phyloP scores from a whole-genome alignment of 1,140 invertebrate species.

The Rhysida immarginata region DNA sequence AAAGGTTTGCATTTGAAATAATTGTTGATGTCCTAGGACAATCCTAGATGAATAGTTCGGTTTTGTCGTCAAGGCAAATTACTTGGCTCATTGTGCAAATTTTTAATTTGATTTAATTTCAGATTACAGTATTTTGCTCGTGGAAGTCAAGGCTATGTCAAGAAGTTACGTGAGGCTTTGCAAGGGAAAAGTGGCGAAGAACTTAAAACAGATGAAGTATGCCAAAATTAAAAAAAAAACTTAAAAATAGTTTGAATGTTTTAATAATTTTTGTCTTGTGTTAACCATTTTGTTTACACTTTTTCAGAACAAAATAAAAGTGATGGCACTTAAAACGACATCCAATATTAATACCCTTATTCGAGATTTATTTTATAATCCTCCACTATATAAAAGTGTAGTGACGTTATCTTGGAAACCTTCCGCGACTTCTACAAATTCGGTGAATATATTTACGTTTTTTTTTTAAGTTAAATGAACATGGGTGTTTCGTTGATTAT shows the following conservation, averaged over 20 bases:
- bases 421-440: constrained; percentile 27
- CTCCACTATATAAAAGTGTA: constrained; percentile 75
- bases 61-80: no score
- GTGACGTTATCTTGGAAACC: constrained; percentile 78
- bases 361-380: constrained; percentile 84
- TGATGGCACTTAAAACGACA: constrained; percentile 72
- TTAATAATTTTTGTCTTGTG: no score
- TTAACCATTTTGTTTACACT: constrained; percentile 46
- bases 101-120: constrained; percentile 13
- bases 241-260: no score
- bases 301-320: constrained; percentile 69
- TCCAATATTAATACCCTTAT: constrained; percentile 87
- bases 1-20: constrained; percentile 37
- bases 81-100: no score
- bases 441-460: no score
- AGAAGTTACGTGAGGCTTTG: constrained; percentile 72
- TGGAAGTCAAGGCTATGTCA: constrained; percentile 80
- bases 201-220: constrained; percentile 33
- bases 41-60: no score
- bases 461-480: no score
- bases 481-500: no score
- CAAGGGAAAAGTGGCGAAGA: constrained; percentile 49
- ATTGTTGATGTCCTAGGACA: no score
- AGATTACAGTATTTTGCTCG: constrained; percentile 80
- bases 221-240: no score